A percentile compares a stretch with the other conserved stretches of the same genome.
phyloP scores from a whole-genome alignment of 2,888 invertebrate genomes.

The Taenaris catops region DNA sequence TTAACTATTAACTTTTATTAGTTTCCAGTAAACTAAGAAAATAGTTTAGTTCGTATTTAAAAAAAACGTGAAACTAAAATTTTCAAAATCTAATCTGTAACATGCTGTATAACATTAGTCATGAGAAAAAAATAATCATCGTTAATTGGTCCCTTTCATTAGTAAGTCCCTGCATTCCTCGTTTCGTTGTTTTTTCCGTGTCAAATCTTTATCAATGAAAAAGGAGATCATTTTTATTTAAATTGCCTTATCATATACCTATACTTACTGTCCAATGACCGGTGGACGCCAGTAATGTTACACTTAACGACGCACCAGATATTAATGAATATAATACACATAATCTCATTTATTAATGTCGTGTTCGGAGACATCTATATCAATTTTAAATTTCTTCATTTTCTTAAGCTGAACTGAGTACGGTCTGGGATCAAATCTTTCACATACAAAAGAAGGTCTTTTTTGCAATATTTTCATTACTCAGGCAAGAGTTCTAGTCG shows the following conservation, averaged over 20 bases:
- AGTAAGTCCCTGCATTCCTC: slow-evolving; percentile 72
- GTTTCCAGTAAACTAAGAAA: too few relatives aligned
- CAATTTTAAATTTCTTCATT: slow-evolving; percentile 3
- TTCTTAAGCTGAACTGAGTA: too few relatives aligned
- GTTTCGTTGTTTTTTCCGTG: slow-evolving; percentile 67
- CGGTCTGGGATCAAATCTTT: slow-evolving; percentile 1
- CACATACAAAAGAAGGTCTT: too few relatives aligned
- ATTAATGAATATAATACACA: slow-evolving; percentile 22
- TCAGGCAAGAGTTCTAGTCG: too few relatives aligned
- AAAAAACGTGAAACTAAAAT: too few relatives aligned
- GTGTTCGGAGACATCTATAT: slow-evolving; percentile 14
- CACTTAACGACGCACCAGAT: slow-evolving; percentile 36
- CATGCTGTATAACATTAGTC: slow-evolving; percentile 55
- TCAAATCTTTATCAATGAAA: slow-evolving; percentile 78
- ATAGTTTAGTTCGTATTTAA: too few relatives aligned
- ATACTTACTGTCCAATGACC: slow-evolving; percentile 46
- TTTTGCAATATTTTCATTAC: too few relatives aligned
- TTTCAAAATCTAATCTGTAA: slow-evolving; percentile 11
- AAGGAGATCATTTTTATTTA: slow-evolving; percentile 76
- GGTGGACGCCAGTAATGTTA: slow-evolving; percentile 53
- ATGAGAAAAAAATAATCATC: slow-evolving; percentile 73
- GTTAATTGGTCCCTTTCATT: slow-evolving; percentile 79
- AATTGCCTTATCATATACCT: slow-evolving; percentile 61
- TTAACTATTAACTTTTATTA: too few relatives aligned
- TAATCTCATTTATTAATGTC: slow-evolving; percentile 20